A percentile compares a stretch with the other conserved stretches of the same genome.
phyloP scores from a whole-genome alignment of 30 jellyfish, hydroid and myxozoan species.

The Calvadosia cruxmelitensis region DNA sequence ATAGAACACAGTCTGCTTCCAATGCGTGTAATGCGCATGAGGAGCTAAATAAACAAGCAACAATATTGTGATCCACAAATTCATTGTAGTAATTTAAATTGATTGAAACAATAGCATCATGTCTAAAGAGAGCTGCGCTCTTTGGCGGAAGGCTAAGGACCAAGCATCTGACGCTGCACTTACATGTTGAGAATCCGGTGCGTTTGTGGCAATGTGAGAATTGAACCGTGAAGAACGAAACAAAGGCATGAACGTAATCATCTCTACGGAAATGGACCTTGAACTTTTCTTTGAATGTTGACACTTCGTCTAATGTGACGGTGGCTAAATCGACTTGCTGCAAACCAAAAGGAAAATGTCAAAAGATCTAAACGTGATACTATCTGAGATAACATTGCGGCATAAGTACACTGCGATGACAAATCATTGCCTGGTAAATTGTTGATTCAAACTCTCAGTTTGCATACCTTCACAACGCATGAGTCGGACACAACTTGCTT shows the following conservation, averaged over 20 bases:
- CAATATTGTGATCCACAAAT: no score
- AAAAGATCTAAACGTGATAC: no score
- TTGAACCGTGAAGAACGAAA: constrained; percentile 74
- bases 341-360: not conserved
- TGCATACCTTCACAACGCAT: constrained; percentile 77
- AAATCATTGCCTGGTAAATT: no score
- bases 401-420: no score
- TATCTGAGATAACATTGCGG: no score
- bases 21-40: no score
- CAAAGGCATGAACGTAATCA: constrained; percentile 96
- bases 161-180: not conserved
- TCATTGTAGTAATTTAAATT: no score
- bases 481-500: constrained; percentile 77
- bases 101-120: no score
- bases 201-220: constrained; percentile 87
- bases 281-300: constrained; percentile 62
- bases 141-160: not conserved
- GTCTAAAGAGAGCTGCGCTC: no score
- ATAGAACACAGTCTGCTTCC: no score
- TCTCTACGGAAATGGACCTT: constrained; percentile 53
- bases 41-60: no score
- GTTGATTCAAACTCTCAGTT: no score
- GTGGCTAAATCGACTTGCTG: constrained; percentile 79
- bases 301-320: constrained; percentile 67
- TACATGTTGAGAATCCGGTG: constrained; percentile 88